Base-by-base conservation (phyloP, 2,113 vertebrate genomes). In the Pimephales promelas region DNA sequence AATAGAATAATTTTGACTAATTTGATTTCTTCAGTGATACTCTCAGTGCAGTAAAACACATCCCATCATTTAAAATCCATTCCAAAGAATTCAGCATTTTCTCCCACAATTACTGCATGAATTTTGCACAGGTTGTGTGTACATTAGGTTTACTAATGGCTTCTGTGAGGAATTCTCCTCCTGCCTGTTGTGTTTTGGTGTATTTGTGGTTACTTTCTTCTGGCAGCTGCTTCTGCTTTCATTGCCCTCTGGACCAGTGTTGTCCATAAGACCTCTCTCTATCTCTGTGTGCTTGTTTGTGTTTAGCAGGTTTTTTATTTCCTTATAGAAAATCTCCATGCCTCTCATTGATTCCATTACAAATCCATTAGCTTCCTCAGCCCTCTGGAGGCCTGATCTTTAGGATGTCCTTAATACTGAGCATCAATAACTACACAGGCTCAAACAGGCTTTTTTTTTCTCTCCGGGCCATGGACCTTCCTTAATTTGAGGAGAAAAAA, bases 341-440 rank as follows among this genome's bases (percentile, higher is more conserved):
- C 73, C n/a, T n/a, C 71, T 86, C 72, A 81, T 77, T 87, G 72
- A 85, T 85, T 86, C 84, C 24, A 75, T 88, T 85, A 86, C 73
- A 79, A 75, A 59, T 85, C 83, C 78, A 80, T 79, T 83, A 83
- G 81, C 79, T 61, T 43, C 84, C 77, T 74, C 54, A 70, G 45
- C 52, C 71, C 61, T 36, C 77, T 81, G 78, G 31, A 74, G 61
- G 82, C 52, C 72, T 62, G 74, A 86, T 86, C 59, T 84, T 79
- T 54, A 40, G 47, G 72, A 79, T 45, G 66, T 78, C 54, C 49
- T 75, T 75, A 75, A 54, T 52, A 31, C 24, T 74, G 45, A 49
- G 45, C 45, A 74, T 74, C 71, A 28, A 20, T 34, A 56, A 54
- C 73, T 22, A 28, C 73, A 28, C 36, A n/a, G 68, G 40, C 22